A percentile compares a stretch with the other conserved stretches of the same genome.
phyloP scores from a whole-genome alignment of 2,888 invertebrate species.

The Rhagium mordax region DNA sequence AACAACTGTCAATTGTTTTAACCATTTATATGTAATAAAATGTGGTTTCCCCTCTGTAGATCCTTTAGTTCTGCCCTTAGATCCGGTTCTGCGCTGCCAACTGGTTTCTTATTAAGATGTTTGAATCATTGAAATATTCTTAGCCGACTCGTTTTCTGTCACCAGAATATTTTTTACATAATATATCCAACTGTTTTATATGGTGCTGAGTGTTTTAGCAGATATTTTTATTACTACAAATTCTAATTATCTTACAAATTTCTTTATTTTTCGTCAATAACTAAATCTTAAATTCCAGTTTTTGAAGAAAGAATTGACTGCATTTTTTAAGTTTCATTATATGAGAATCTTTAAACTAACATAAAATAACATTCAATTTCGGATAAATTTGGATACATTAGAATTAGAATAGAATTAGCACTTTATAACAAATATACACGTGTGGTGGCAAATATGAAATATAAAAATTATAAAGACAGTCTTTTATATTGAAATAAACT shows the following conservation, averaged over 20 bases:
- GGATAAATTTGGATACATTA: too few relatives aligned
- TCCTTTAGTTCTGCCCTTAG: background rate
- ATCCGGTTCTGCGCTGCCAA: background rate
- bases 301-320: background rate
- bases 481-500: too few relatives aligned
- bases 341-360: too few relatives aligned
- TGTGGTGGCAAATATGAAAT: too few relatives aligned
- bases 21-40: background rate
- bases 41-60: too few relatives aligned
- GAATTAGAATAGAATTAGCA: too few relatives aligned
- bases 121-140: constrained; percentile 34
- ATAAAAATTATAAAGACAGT: too few relatives aligned
- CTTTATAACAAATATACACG: too few relatives aligned
- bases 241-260: constrained; percentile 25
- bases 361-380: too few relatives aligned
- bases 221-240: constrained; percentile 19
- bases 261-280: constrained; percentile 11
- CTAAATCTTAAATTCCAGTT: background rate
- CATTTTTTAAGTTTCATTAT: too few relatives aligned
- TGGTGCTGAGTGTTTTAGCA: constrained; percentile 16
- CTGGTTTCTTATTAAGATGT: constrained; percentile 26
- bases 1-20: too few relatives aligned
- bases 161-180: constrained; percentile 36
- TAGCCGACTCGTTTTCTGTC: constrained; percentile 40
- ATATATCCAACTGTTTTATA: constrained; percentile 33